Percentiles rank a stretch among this genome's conserved stretches.
These are phyloP conservation scores for Bradysia coprophila DNA, from an alignment of 1,140 invertebrate species.

Conservation along the genomic window DNA sequence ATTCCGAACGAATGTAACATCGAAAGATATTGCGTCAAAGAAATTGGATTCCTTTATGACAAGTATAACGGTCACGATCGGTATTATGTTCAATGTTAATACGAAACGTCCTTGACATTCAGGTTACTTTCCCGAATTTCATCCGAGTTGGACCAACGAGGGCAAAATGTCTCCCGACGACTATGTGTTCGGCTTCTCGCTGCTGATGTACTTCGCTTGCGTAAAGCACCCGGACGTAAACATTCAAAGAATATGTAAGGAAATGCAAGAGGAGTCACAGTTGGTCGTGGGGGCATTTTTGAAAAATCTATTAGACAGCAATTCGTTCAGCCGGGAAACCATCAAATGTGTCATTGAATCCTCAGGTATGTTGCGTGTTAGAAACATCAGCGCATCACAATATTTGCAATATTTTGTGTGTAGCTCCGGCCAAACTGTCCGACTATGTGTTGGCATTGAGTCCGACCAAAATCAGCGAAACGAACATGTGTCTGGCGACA, in stretches of 20 bases:
- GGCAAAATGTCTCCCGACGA: conserved; percentile 8
- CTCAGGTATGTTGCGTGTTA: conserved; percentile 1
- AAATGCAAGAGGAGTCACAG: conserved; percentile 9
- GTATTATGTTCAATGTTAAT: background rate
- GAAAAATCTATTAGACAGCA: conserved; percentile 7
- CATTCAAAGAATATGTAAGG: conserved; percentile 15
- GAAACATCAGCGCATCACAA: background rate
- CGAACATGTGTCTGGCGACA: conserved; percentile 9
- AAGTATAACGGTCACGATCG: conserved; percentile 1
- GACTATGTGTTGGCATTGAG: too few species aligned
- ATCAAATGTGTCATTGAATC: conserved; percentile 9
- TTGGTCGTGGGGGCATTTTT: conserved; percentile 11
- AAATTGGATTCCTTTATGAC: conserved; percentile 5
- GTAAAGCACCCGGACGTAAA: conserved; percentile 10
- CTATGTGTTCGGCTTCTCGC: conserved; percentile 14
- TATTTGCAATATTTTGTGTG: background rate
- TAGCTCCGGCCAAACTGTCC: too few species aligned
- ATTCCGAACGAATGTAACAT: conserved; percentile 6
- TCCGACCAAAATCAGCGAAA: background rate
- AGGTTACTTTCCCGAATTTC: conserved; percentile 16
- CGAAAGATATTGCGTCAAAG: background rate
- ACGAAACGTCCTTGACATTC: background rate
- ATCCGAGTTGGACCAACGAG: conserved; percentile 4
- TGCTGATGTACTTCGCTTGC: conserved; percentile 17
- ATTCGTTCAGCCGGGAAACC: conserved; percentile 6